Evolutionary conservation across 2,113 vertebrate genomes (phyloP).

Genomic region (Lichenostomus cassidix): DNA sequence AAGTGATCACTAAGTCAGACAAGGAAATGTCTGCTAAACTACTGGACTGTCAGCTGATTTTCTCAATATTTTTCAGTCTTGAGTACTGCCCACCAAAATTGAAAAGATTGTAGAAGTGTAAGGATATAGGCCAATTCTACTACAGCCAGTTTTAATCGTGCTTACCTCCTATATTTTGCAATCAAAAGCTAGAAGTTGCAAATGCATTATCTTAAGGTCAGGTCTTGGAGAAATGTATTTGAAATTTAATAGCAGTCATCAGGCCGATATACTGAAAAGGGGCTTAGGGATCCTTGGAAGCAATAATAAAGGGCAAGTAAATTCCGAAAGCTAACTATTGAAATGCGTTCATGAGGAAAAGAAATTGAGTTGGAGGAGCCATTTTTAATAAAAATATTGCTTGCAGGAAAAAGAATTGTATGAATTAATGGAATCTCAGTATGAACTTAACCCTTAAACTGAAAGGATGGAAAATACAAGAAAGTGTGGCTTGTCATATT

Average conservation of each 20-base stretch:
- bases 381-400: background rate
- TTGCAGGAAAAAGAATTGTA: background rate
- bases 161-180: background rate
- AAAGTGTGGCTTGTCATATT: background rate
- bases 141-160: background rate
- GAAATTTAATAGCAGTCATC: background rate
- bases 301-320: background rate
- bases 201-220: background rate
- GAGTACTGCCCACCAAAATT: background rate
- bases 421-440: background rate
- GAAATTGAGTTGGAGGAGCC: background rate
- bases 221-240: background rate
- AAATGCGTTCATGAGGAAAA: background rate
- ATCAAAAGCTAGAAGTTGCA: background rate
- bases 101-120: background rate
- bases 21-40: background rate
- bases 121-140: background rate
- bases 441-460: background rate
- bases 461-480: background rate
- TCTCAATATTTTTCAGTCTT: background rate
- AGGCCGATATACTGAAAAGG: background rate
- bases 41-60: background rate
- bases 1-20: background rate
- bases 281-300: background rate
- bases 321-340: background rate